Percentiles rank a stretch among this genome's conserved stretches.
Conservation (phyloP, 64 coral and sea anemone genomes). For the Acropora tenuis region DNA sequence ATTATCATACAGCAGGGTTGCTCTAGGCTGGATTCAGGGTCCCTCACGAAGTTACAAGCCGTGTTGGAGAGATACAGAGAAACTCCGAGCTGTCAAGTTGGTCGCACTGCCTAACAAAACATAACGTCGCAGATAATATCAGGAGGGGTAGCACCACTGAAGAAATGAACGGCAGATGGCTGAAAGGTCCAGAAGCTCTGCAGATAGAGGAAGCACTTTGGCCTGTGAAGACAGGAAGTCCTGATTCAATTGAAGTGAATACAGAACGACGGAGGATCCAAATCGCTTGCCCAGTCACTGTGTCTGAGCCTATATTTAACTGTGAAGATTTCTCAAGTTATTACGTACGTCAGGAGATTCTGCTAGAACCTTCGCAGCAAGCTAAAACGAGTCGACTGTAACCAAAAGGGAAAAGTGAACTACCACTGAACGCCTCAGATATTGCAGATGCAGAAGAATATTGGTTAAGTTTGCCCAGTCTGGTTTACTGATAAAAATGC, state of each 20-base stretch:
- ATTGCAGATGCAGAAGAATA: too few species aligned
- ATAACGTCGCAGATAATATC: too few species aligned
- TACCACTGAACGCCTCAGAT: too few species aligned
- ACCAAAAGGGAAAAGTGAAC: too few species aligned
- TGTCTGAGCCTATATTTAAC: neutral
- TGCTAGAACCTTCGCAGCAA: neutral
- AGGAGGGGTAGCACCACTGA: constrained; percentile 6
- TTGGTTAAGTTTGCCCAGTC: too few species aligned
- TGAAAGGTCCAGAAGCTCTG: constrained; percentile 21
- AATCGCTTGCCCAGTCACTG: neutral
- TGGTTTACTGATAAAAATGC: too few species aligned
- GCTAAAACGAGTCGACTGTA: neutral
- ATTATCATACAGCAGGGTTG: too few species aligned
- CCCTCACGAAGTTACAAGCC: too few species aligned
- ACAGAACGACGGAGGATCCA: neutral
- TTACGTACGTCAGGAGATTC: neutral
- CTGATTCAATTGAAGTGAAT: neutral
- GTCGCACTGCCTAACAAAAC: neutral
- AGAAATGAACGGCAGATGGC: constrained; percentile 38
- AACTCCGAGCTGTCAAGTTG: constrained; percentile 26
- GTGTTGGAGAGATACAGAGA: neutral
- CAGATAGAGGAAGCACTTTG: neutral
- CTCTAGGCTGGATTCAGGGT: too few species aligned
- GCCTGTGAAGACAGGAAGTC: neutral
- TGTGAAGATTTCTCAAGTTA: constrained; percentile 43